Percentiles rank a stretch among this genome's conserved stretches.
Conservation (phyloP, 2,888 invertebrate species). For the Idaea straminata region DNA sequence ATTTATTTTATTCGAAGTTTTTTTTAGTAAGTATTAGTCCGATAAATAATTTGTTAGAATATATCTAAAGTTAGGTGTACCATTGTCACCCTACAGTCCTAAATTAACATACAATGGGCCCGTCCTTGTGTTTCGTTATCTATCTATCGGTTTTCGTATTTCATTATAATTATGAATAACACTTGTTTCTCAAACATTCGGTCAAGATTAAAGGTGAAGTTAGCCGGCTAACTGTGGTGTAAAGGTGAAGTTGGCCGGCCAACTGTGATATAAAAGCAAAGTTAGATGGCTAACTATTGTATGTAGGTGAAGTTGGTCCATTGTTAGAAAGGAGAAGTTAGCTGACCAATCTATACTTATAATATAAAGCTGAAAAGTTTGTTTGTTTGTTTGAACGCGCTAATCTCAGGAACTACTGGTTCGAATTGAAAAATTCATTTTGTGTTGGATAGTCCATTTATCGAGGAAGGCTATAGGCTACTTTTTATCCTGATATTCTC, state of each 20-base stretch:
- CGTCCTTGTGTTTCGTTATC: constrained; percentile 25
- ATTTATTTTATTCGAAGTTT: background rate
- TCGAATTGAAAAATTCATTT: no score
- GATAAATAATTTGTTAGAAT: background rate
- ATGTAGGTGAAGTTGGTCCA: no score
- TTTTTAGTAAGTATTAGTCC: background rate
- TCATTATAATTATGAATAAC: constrained; percentile 12
- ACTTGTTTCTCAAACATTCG: background rate
- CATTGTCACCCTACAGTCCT: constrained; percentile 15
- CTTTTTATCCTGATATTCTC: no score
- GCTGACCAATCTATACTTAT: no score
- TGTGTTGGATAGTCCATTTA: no score
- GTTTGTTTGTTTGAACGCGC: no score
- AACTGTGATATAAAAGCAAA: background rate
- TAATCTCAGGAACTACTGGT: no score
- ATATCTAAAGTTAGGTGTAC: background rate
- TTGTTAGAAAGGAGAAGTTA: background rate
- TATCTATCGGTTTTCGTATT: constrained; percentile 23
- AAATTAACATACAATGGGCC: constrained; percentile 28
- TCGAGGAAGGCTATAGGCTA: no score
- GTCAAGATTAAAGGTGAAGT: background rate
- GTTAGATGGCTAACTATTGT: background rate
- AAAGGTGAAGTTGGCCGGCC: background rate
- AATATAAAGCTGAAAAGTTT: no score
- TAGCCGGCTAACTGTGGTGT: background rate